Evolutionary conservation across 2,797 vertebrate species (phyloP), one percentile per base, ranked within the genome.

Genomic region (Sebastes trivittatus): DNA sequence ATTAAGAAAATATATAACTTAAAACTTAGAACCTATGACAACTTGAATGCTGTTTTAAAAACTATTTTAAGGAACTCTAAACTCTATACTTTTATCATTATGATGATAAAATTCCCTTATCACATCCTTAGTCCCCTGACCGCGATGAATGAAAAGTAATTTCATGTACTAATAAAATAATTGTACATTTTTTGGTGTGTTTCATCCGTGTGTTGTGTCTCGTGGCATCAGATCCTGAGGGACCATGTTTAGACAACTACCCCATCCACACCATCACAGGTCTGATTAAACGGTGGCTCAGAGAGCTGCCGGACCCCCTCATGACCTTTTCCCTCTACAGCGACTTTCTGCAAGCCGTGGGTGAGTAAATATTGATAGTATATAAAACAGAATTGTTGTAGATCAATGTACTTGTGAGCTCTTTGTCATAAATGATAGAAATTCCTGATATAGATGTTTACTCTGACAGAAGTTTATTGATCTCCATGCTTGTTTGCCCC

Each of bases 261-360:
- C 97, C 96, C 32, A 98, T 99, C 90, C 98, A 99, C 82, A 98
- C 98, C 49, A 96, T 99, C 86, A 96, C 98, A 0, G 98, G 98
- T 0, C 95, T 99, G 68, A 92, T 99, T 14, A 99, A 99, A 81
- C 96, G 97, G 54, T 99, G 98, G 98, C 95, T 99, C 5, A 90
- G 98, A 67, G 98, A 99, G 64, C 90, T 99, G 56, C 98, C 98
- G 0, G 98, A 98, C 30, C 98, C 98, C 1, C 96, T 99, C 5
- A 98, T 99, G 98, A 98, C 98, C 2, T 98, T 96, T 4, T 94
- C 96, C 0, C 97, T 98, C 75, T 99, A 99, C 78, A 94, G 83
- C 0, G 97, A 99, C 87, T 99, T 99, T 82, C 96, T 99, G 66
- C 96, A 95, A 20, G 97, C 98, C 0, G 96, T 95, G 0, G 98